These are phyloP conservation scores for Corythoichthys intestinalis DNA, from an alignment of 2,113 vertebrate species.

Conservation along the genomic window DNA sequence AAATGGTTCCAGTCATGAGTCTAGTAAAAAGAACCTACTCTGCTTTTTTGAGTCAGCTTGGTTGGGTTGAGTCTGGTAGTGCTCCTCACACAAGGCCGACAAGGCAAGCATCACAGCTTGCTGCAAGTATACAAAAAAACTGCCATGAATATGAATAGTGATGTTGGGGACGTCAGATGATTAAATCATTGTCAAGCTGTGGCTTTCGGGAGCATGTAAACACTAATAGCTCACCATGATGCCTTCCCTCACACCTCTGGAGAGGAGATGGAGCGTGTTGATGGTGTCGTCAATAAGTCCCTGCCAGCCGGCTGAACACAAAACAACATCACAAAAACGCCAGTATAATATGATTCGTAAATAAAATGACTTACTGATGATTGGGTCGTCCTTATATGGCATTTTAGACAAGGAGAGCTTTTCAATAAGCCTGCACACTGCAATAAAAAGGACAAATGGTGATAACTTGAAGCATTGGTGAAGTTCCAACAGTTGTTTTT, in stretches of 20 bases:
- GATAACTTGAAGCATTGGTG: not conserved
- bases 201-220: not conserved
- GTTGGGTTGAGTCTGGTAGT: constrained; percentile 69
- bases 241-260: constrained; percentile 66
- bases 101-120: constrained; percentile 78
- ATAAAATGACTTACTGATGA: constrained; percentile 74
- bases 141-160: not conserved
- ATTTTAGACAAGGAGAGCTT: constrained; percentile 88
- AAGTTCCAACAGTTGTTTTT: not conserved
- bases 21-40: constrained; percentile 63
- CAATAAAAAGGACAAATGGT: constrained; percentile 6
- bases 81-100: constrained; percentile 80
- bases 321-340: not conserved
- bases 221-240: constrained; percentile 73
- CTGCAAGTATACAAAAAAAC: constrained; percentile 56
- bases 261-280: constrained; percentile 77
- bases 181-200: not conserved
- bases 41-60: constrained; percentile 71
- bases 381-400: constrained; percentile 79
- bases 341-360: not conserved
- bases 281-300: constrained; percentile 86
- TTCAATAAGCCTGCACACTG: constrained; percentile 88
- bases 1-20: not conserved
- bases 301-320: constrained; percentile 83
- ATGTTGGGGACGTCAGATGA: not conserved